Percentiles rank a stretch among this genome's conserved stretches.
Evolutionary conservation across 2,888 invertebrate genomes (phyloP).

Genomic region (Elegia similella): DNA sequence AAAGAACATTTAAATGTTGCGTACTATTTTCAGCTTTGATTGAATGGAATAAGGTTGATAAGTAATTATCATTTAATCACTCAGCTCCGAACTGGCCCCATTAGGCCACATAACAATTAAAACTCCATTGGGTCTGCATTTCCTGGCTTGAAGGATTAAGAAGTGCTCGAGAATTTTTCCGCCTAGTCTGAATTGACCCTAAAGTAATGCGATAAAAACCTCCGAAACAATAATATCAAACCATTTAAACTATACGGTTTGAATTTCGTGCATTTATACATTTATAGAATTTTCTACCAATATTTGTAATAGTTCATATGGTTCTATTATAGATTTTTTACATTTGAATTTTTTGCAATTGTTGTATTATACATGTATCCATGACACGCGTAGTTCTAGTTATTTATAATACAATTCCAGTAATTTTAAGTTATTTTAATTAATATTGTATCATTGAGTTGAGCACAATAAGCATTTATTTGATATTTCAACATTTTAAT

Average conservation of each 20-base stretch:
- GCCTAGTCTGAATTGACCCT: no score
- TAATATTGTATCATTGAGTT: constrained; percentile 13
- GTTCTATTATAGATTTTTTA: constrained; percentile 30
- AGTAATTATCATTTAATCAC: no score
- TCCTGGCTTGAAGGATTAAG: no score
- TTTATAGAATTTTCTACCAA: constrained; percentile 58
- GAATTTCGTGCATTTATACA: constrained; percentile 51
- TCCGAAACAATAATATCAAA: constrained; percentile 3
- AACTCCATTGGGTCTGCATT: no score
- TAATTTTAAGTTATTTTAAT: constrained; percentile 18
- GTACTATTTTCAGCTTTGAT: no score
- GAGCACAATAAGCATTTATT: constrained; percentile 16
- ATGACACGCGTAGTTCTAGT: constrained; percentile 17
- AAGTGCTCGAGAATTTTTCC: no score
- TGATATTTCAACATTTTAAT: constrained; percentile 17
- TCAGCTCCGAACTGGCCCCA: no score
- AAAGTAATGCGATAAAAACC: background rate
- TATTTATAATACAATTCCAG: constrained; percentile 22
- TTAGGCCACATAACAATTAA: no score
- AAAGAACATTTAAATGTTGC: no score
- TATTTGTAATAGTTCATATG: constrained; percentile 54
- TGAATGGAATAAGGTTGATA: no score
- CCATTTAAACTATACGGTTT: constrained; percentile 25
- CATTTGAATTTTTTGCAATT: constrained; percentile 29
- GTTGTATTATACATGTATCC: constrained; percentile 16